Evolutionary conservation across 2,113 vertebrate genomes (phyloP).

Genomic region (Phyllopteryx taeniolatus): DNA sequence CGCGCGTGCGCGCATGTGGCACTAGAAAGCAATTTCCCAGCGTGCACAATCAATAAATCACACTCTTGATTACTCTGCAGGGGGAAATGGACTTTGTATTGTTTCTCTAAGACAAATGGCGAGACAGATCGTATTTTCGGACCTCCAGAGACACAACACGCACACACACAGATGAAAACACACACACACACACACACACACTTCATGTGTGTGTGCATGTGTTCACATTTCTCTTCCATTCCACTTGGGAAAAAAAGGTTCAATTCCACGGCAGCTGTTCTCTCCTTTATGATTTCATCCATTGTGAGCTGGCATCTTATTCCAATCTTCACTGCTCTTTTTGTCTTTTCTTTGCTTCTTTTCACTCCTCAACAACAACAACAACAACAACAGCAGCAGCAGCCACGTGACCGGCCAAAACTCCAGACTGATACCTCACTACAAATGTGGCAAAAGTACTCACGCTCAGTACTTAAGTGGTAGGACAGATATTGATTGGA

Average conservation of each 20-base stretch:
- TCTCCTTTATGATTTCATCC: slow-evolving; percentile 31
- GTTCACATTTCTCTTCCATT: slow-evolving; percentile 47
- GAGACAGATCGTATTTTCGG: slow-evolving; percentile 65
- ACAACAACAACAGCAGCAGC: background rate
- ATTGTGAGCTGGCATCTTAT: slow-evolving; percentile 48
- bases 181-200: slow-evolving; percentile 7
- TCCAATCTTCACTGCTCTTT: slow-evolving; percentile 19
- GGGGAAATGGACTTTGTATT: slow-evolving; percentile 74
- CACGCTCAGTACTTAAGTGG: background rate
- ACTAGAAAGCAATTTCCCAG: slow-evolving; percentile 69
- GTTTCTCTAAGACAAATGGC: slow-evolving; percentile 72
- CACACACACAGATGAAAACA: background rate
- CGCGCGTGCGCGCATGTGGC: slow-evolving; percentile 29
- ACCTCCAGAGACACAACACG: slow-evolving; percentile 10
- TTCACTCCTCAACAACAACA: background rate
- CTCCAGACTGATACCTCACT: background rate
- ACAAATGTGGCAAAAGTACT: background rate
- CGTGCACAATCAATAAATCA: slow-evolving; percentile 66
- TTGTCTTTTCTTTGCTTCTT: background rate
- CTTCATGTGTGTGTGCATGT: slow-evolving; percentile 13
- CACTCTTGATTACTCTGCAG: slow-evolving; percentile 67
- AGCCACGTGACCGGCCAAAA: background rate
- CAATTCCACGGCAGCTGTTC: slow-evolving; percentile 19
- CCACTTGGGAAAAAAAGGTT: slow-evolving; percentile 28
- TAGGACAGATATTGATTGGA: background rate